Evolutionary conservation across 2,888 invertebrate genomes (phyloP).

Genomic region (Anthophora plumipes): DNA sequence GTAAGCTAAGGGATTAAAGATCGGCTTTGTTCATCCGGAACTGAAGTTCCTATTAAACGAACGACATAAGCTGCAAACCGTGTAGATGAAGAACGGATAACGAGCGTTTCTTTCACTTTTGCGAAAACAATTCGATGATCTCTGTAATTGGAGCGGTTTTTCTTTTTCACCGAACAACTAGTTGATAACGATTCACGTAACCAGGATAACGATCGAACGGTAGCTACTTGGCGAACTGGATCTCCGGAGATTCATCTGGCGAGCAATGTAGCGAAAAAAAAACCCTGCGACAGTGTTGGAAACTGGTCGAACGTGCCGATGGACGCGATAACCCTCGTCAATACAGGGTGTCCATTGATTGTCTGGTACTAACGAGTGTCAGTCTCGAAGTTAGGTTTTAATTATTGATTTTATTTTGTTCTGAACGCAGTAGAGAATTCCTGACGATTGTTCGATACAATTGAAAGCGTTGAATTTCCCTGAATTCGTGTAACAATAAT

Average conservation of each 20-base stretch:
- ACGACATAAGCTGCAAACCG: slow-evolving; percentile 10
- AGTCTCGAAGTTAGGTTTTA: not conserved
- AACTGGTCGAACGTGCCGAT: slow-evolving; percentile 9
- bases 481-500: too few species aligned
- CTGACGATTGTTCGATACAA: too few species aligned
- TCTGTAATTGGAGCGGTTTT: slow-evolving; percentile 35
- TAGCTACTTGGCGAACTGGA: not conserved
- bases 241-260: slow-evolving; percentile 20
- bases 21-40: not conserved
- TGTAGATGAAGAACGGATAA: slow-evolving; percentile 28
- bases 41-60: slow-evolving; percentile 10
- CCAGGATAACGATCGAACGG: slow-evolving; percentile 20
- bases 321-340: not conserved
- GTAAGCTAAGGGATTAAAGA: too few species aligned
- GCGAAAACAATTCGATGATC: slow-evolving; percentile 29
- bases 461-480: too few species aligned
- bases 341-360: not conserved
- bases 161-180: slow-evolving; percentile 10
- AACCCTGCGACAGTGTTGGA: slow-evolving; percentile 1
- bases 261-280: slow-evolving; percentile 3
- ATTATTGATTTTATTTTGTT: too few species aligned
- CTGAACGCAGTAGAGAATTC: too few species aligned
- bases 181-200: slow-evolving; percentile 4
- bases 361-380: not conserved
- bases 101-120: slow-evolving; percentile 34